Evolutionary conservation across 2,113 vertebrate genomes (phyloP), one percentile per base, ranked within the genome.

Genomic region (Erinaceus europaeus): DNA sequence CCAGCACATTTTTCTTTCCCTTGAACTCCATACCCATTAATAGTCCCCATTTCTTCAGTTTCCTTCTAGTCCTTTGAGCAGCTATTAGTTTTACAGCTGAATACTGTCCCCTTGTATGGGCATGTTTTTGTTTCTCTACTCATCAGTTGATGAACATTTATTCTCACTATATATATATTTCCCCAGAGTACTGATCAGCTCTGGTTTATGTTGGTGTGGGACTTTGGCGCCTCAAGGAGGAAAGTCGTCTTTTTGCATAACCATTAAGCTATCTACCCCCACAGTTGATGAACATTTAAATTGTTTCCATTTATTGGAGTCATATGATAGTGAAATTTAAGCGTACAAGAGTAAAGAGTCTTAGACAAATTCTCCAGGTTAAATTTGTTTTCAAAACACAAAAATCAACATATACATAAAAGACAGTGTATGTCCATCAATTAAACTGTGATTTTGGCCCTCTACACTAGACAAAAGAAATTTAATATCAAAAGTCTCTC

Each of bases 361-460:
- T 73, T 71, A 75, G 10, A 67, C 15, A 84, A 57, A 21, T 71
- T 62, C 57, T 68, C 76, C 13, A 46, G 15, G 44, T n/a, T 71
- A 86, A 59, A 34, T 68, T 76, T 69, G 25, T 50, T 73, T 90
- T 67, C 78, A 74, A 55, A 83, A 79, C 42, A 8, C 25, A 86
- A 27, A 48, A 87, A 62, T 81, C 40, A 50, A 0, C 55, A 23
- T 40, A 48, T 27, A 15, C 46, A 46, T 55, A 20, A 86, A 76
- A 76, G 34, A 73, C 15, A 11, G 40, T 14, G 6, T n/a, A 48
- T 18, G 5, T 34, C 34, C 50, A 48, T 71, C 18, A 78, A 0
- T 42, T 55, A 69, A 91, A 57, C 72, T 72, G 52, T 52, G 67
- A 27, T 80, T 90, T 67, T 52, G 79, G n/a, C 44, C 55, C 50